phyloP scores from a whole-genome alignment of 2,113 vertebrate genomes.

The Symphodus melops region DNA sequence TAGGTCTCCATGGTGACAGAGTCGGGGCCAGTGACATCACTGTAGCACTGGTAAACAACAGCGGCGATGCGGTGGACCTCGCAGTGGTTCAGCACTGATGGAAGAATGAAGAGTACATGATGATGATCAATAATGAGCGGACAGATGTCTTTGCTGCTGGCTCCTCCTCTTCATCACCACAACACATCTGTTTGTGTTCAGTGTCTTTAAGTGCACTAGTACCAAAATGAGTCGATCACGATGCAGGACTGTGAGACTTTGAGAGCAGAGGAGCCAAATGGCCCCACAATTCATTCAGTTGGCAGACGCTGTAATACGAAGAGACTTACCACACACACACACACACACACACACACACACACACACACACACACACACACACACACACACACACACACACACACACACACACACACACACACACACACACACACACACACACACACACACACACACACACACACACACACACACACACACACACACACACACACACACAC shows the following conservation, averaged over 20 bases:
- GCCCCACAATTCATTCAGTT: slow-evolving; percentile 56
- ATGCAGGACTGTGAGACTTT: slow-evolving; percentile 27
- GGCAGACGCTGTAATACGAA: slow-evolving; percentile 46
- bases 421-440: slow-evolving; percentile 11
- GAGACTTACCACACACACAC: neutral
- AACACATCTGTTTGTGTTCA: slow-evolving; percentile 23
- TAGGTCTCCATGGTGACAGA: slow-evolving; percentile 89
- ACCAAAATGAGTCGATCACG: slow-evolving; percentile 41
- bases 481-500: slow-evolving; percentile 1
- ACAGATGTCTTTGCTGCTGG: neutral
- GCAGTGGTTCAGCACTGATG: slow-evolving; percentile 92
- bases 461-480: slow-evolving; percentile 3
- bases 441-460: slow-evolving; percentile 8
- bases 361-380: slow-evolving; percentile 9
- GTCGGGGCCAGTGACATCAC: slow-evolving; percentile 89
- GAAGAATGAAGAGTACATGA: neutral
- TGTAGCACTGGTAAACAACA: slow-evolving; percentile 91
- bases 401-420: slow-evolving; percentile 9
- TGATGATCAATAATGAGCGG: neutral
- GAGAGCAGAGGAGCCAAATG: slow-evolving; percentile 55
- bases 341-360: slow-evolving; percentile 9
- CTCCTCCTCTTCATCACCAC: neutral
- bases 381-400: slow-evolving; percentile 11
- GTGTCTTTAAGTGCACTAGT: slow-evolving; percentile 17
- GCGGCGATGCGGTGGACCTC: slow-evolving; percentile 89